Conservation (phyloP, 2,797 vertebrate species). For the Xenops minutus region DNA sequence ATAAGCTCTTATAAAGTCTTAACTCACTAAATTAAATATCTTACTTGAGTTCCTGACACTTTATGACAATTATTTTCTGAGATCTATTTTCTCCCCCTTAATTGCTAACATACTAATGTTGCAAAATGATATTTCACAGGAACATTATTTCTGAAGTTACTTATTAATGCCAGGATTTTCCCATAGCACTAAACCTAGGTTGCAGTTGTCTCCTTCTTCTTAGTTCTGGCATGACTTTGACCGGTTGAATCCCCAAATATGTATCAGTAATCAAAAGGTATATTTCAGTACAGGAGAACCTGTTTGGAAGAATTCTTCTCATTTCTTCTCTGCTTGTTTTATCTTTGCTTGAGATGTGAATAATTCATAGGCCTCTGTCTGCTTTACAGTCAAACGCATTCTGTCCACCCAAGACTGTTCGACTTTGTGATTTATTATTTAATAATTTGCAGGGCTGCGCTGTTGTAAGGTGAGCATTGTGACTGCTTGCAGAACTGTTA, state of each 20-base stretch:
- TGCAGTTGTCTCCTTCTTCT: conserved; percentile 64
- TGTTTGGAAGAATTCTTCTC: conserved; percentile 82
- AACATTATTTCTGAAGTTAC: conserved; percentile 77
- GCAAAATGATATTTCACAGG: conserved; percentile 72
- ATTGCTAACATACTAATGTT: conserved; percentile 66
- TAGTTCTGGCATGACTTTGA: conserved; percentile 71
- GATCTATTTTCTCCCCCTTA: conserved; percentile 11
- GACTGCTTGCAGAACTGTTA: conserved; percentile 86
- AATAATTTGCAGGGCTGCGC: conserved; percentile 87
- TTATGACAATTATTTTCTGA: not conserved
- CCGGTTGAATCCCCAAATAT: conserved; percentile 69
- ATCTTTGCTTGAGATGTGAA: conserved; percentile 86
- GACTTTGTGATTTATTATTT: conserved; percentile 93
- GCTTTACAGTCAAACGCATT: conserved; percentile 86
- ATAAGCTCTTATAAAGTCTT: not conserved
- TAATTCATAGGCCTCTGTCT: conserved; percentile 87
- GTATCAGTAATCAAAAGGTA: conserved; percentile 78
- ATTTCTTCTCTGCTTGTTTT: conserved; percentile 83
- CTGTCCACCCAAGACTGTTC: conserved; percentile 86
- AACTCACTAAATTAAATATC: conserved; percentile 22
- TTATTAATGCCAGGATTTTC: conserved; percentile 82
- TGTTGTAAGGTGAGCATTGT: conserved; percentile 84
- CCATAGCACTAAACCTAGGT: conserved; percentile 71
- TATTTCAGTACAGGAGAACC: conserved; percentile 79
- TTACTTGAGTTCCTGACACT: not conserved